Evolutionary conservation across 2,113 vertebrate species (phyloP).

Genomic region (Pedetes capensis): DNA sequence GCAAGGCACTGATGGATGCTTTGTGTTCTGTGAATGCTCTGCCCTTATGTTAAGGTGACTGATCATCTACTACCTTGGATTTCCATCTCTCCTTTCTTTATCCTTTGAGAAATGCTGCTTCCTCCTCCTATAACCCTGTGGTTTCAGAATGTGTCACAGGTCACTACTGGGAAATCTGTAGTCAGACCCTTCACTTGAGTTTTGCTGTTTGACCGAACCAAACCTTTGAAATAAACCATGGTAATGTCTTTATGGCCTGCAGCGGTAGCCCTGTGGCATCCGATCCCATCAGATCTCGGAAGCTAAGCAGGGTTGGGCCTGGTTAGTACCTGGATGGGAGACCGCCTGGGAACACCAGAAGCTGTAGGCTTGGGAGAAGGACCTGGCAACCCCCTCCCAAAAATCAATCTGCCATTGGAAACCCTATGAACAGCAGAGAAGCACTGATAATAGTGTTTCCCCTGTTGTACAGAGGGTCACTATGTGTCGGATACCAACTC

Average conservation of each 20-base stretch:
- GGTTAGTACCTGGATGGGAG: no score
- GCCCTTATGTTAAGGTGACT: background rate
- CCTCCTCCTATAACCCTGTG: background rate
- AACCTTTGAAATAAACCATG: background rate
- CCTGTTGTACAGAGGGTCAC: no score
- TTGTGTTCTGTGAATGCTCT: background rate
- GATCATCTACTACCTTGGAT: background rate
- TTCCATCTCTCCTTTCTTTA: background rate
- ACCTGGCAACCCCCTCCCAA: no score
- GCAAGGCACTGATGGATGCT: background rate
- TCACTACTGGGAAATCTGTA: background rate
- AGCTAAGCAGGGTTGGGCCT: no score
- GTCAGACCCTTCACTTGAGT: background rate
- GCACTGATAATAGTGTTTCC: no score
- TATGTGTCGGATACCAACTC: no score
- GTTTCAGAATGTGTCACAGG: background rate
- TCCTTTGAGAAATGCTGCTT: background rate
- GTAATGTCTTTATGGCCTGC: rapidly evolving
- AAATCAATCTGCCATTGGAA: no score
- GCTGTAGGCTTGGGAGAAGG: no score
- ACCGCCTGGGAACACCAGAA: no score
- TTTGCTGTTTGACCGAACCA: background rate
- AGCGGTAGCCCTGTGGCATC: no score
- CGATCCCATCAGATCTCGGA: no score
- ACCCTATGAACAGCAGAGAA: no score